Percentiles rank a stretch among this genome's conserved stretches.
These are phyloP conservation scores for Patagioenas fasciata DNA, from an alignment of 2,113 vertebrate species.

Conservation along the genomic window DNA sequence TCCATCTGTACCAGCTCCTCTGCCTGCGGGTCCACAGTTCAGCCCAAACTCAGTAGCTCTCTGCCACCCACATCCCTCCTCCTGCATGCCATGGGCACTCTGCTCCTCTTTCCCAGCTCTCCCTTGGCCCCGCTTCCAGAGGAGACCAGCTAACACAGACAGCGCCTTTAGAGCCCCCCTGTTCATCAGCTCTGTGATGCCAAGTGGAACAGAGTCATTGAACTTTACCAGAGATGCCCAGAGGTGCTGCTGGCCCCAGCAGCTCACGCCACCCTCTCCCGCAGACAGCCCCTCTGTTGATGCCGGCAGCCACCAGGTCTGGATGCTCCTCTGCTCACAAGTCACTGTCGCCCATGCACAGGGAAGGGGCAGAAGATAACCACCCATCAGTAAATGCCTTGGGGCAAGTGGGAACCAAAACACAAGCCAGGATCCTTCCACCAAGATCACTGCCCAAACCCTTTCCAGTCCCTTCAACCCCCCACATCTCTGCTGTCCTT, in stretches of 20 bases:
- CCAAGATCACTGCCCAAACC: neutral
- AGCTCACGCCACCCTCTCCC: neutral
- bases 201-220: conserved; percentile 52
- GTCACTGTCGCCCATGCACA: rapidly evolving
- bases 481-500: neutral
- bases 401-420: neutral
- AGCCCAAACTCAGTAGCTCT: neutral
- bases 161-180: neutral
- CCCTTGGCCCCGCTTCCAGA: neutral
- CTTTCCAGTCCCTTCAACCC: neutral
- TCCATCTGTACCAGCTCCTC: neutral
- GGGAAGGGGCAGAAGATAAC: neutral
- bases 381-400: neutral
- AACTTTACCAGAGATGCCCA: conserved; percentile 5
- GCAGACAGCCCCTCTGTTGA: neutral
- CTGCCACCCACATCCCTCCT: neutral
- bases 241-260: neutral
- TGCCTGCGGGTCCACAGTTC: neutral
- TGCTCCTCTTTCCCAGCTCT: neutral
- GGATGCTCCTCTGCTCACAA: neutral
- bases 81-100: neutral
- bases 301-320: neutral
- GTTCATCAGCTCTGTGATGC: conserved; percentile 16
- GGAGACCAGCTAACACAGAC: neutral
- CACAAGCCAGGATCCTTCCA: neutral